Percentiles rank a stretch among this genome's conserved stretches.
These are phyloP conservation scores for Drosophila paramelanica DNA, from an alignment of 2,888 invertebrate species.

Conservation along the genomic window DNA sequence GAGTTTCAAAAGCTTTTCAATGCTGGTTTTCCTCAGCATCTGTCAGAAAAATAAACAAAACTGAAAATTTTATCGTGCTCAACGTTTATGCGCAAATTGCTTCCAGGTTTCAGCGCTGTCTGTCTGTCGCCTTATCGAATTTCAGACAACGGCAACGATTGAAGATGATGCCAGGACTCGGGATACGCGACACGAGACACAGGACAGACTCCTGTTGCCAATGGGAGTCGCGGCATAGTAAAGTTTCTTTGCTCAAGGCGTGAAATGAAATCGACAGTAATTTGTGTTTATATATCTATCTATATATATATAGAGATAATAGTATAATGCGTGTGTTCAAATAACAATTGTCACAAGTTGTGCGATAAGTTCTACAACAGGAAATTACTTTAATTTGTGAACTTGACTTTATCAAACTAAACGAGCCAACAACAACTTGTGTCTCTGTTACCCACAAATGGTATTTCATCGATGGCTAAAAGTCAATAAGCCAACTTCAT, in stretches of 20 bases:
- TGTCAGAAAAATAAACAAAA: conserved; percentile 82
- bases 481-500: conserved; percentile 71
- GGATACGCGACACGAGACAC: conserved; percentile 7
- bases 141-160: conserved; percentile 54
- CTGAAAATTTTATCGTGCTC: conserved; percentile 79
- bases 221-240: conserved; percentile 54
- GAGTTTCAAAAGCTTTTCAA: conserved; percentile 49
- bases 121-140: conserved; percentile 70
- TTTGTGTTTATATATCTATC: conserved; percentile 62
- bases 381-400: conserved; percentile 75
- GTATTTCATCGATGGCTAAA: conserved; percentile 52
- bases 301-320: conserved; percentile 6
- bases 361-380: conserved; percentile 55
- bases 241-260: conserved; percentile 76
- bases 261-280: conserved; percentile 79
- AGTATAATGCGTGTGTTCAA: conserved; percentile 33
- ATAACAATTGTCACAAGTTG: conserved; percentile 75
- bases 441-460: conserved; percentile 56
- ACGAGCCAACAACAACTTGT: conserved; percentile 54
- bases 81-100: conserved; percentile 82
- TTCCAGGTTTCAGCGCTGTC: conserved; percentile 71
- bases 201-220: conserved; percentile 40
- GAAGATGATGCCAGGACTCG: conserved; percentile 38
- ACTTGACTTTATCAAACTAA: conserved; percentile 71
- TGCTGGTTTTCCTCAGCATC: conserved; percentile 58